Evolutionary conservation across 2,113 vertebrate species (phyloP).

Genomic region (Etheostoma spectabile): DNA sequence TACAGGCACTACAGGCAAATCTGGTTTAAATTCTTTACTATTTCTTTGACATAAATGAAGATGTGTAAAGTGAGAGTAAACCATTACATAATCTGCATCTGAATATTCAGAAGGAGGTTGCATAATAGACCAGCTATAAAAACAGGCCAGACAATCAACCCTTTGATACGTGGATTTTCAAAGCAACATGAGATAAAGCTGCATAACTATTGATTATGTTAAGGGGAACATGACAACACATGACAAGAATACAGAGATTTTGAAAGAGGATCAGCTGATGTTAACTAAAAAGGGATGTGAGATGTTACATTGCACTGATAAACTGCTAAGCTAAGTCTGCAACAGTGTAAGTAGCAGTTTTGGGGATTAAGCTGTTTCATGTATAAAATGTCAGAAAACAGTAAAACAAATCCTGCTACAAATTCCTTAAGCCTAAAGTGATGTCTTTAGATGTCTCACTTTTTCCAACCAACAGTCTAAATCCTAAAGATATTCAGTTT

Average conservation of each 20-base stretch:
- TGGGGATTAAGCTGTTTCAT: background rate
- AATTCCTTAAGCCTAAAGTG: no score
- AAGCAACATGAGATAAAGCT: background rate
- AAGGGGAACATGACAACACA: background rate
- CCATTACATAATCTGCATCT: background rate
- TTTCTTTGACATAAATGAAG: background rate
- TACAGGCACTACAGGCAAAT: background rate
- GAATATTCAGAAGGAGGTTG: conserved; percentile 8
- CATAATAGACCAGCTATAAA: conserved; percentile 4
- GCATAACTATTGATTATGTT: no score
- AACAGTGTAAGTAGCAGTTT: background rate
- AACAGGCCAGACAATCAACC: conserved; percentile 6
- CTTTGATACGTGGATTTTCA: background rate
- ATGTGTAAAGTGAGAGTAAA: background rate
- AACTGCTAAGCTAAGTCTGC: background rate
- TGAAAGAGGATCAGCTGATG: background rate
- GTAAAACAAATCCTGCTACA: no score
- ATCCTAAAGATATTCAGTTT: background rate
- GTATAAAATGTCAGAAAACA: no score
- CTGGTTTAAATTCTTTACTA: background rate
- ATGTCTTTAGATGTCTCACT: background rate
- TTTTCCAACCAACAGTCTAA: background rate
- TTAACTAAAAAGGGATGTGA: background rate
- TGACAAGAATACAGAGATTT: background rate
- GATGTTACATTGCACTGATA: background rate